Evolutionary conservation across 2,797 vertebrate genomes (phyloP).

Genomic region (Hoplostethus atlanticus): DNA sequence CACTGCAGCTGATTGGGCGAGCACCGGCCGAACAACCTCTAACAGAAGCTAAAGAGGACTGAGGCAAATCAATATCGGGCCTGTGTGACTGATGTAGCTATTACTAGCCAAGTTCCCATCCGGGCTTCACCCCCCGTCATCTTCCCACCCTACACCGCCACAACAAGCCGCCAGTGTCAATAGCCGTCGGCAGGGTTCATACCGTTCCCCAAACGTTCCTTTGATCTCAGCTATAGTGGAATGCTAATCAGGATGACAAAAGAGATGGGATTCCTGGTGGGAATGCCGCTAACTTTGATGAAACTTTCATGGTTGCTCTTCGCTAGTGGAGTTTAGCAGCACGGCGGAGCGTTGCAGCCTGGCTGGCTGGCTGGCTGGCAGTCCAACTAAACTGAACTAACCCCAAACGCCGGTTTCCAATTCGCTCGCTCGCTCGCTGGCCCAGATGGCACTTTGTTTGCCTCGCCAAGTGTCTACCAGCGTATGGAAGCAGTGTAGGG

Average conservation of each 20-base stretch:
- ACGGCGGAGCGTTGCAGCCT: too few species aligned
- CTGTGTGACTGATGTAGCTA: conserved; percentile 5
- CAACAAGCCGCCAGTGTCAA: conserved; percentile 6
- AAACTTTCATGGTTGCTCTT: not conserved
- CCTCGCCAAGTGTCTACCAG: conserved; percentile 40
- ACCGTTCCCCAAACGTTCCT: not conserved
- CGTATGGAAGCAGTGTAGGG: not conserved
- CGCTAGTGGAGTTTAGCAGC: not conserved
- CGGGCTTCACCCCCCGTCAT: not conserved
- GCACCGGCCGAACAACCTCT: not conserved
- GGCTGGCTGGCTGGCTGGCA: too few species aligned
- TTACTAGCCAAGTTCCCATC: conserved; percentile 14
- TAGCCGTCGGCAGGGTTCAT: not conserved
- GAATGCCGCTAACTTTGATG: conserved; percentile 5
- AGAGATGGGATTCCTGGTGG: not conserved
- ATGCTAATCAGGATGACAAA: conserved; percentile 10
- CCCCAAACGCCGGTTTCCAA: not conserved
- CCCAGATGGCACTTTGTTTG: conserved; percentile 75
- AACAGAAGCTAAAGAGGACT: not conserved
- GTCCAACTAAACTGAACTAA: not conserved
- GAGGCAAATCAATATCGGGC: conserved; percentile 7
- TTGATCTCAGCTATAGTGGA: not conserved
- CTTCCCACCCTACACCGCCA: not conserved
- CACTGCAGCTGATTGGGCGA: not conserved
- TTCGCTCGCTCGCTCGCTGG: not conserved